Base-by-base conservation (phyloP, 2,797 vertebrate species). In the Labeo calbasu region DNA sequence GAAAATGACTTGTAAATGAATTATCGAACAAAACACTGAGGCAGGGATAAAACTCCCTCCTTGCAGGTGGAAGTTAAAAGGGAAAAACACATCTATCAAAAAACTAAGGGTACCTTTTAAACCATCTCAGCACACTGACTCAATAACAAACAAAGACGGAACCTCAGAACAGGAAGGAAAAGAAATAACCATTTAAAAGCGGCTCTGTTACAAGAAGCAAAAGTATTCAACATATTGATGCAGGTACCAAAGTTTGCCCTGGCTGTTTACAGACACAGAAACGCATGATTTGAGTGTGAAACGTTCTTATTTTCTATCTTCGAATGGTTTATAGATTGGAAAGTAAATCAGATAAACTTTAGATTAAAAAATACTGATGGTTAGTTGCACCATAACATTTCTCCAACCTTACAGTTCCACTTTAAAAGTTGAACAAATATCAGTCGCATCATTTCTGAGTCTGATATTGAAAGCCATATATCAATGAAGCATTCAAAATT, bases 1-100 rank as follows among this genome's bases (percentile, higher is more conserved):
- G 76, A 88, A 87, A 86, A 66, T 85, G 14, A 83, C 84, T 84
- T 90, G 78, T 84, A 86, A 85, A 85, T 81, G 77, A 84, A 55
- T 77, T 80, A 69, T 83, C 70, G 83, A 82, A 88, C 48, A 79
- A 75, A 87, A 87, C 53, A 53, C 65, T 65, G 73, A 79, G 77
- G 55, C 79, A 51, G 57, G 66, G 21, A 72, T 40, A 28, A 25
- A 77, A 21, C 25, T 75, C 7, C 32, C 12, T 77, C 8, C 82
- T 77, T 1, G 46, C 53, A 36, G 84, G 81, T 79, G 63, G 79
- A 36, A 81, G 48, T 53, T 46, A 82, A 68, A 84, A 85, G 76
- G 75, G 50, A 8, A 55, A 83, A 84, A 61, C 79, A 11, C 19
- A 75, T 43, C 66, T 65, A 89, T 89, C 75, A 87, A 87, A 87